Evolutionary conservation across 2,888 invertebrate genomes (phyloP).

Genomic region (Malthinus flaveolus): DNA sequence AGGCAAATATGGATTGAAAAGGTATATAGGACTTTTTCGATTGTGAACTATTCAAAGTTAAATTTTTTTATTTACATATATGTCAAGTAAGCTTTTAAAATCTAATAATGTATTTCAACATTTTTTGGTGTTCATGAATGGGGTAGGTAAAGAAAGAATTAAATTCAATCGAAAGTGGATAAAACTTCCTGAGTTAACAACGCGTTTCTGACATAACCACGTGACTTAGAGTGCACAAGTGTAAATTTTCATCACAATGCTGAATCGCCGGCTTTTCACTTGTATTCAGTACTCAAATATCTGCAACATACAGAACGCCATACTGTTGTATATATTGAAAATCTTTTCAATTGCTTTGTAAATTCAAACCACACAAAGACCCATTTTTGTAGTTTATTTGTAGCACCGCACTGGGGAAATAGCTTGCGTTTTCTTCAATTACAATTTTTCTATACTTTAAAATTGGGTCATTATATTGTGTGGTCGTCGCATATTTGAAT

Average conservation of each 20-base stretch:
- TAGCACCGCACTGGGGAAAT: constrained; percentile 51
- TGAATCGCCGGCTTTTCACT: constrained; percentile 54
- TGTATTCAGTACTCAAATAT: constrained; percentile 53
- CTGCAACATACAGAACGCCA: constrained; percentile 52
- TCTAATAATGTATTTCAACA: constrained; percentile 11
- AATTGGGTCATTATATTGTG: constrained; percentile 32
- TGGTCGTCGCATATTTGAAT: no score
- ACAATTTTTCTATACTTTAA: constrained; percentile 49
- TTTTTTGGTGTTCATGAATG: constrained; percentile 21
- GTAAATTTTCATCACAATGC: constrained; percentile 57
- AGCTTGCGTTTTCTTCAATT: constrained; percentile 54
- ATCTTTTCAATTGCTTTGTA: constrained; percentile 58
- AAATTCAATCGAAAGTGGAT: constrained; percentile 50
- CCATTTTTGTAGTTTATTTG: constrained; percentile 56
- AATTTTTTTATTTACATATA: constrained; percentile 6
- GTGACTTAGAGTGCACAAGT: constrained; percentile 57
- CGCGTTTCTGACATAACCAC: constrained; percentile 49
- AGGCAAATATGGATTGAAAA: no score
- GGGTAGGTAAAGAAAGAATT: constrained; percentile 42
- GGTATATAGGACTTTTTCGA: no score
- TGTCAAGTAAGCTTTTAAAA: constrained; percentile 8
- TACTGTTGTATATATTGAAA: constrained; percentile 52
- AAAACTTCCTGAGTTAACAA: constrained; percentile 50
- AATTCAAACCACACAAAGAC: constrained; percentile 54
- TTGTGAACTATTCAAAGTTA: neutral